These are phyloP conservation scores for Eriocheir sinensis DNA, from an alignment of 1,140 invertebrate genomes.

Conservation along the genomic window DNA sequence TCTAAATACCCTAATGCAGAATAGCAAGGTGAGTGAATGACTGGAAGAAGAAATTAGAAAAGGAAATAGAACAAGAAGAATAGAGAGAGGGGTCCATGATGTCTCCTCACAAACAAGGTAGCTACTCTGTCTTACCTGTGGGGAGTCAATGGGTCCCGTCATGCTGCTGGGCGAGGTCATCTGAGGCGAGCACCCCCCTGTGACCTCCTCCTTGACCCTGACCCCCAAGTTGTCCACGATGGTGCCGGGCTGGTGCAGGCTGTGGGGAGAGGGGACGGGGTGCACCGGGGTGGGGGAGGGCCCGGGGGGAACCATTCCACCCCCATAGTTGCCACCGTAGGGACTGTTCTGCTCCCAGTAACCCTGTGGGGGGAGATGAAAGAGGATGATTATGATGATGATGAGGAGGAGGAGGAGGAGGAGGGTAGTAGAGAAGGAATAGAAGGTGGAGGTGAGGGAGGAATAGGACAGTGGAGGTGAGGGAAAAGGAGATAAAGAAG, in stretches of 20 bases:
- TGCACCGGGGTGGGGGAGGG: conserved; percentile 18
- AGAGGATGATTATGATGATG: too few relatives aligned
- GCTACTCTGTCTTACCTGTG: background rate
- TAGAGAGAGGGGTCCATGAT: background rate
- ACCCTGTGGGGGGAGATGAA: conserved; percentile 41
- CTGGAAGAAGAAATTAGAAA: background rate
- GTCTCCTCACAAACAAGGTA: too few relatives aligned
- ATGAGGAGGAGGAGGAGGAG: too few relatives aligned
- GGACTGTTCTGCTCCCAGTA: conserved; percentile 75
- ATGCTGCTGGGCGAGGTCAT: conserved; percentile 45
- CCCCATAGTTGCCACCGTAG: conserved; percentile 42
- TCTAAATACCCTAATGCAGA: too few relatives aligned
- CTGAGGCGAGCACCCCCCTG: background rate
- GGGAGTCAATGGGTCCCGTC: background rate
- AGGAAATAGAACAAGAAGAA: background rate
- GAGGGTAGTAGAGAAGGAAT: too few relatives aligned
- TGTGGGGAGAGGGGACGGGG: background rate
- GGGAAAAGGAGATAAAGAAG: too few relatives aligned
- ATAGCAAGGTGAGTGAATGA: background rate
- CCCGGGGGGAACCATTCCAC: background rate
- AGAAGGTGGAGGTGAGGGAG: background rate
- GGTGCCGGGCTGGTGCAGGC: conserved; percentile 32
- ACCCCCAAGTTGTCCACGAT: conserved; percentile 35
- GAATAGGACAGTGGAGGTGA: background rate
- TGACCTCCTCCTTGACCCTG: background rate